These are phyloP conservation scores for Cryptocheilus praepositus DNA, from an alignment of 2,888 invertebrate genomes.

Conservation along the genomic window DNA sequence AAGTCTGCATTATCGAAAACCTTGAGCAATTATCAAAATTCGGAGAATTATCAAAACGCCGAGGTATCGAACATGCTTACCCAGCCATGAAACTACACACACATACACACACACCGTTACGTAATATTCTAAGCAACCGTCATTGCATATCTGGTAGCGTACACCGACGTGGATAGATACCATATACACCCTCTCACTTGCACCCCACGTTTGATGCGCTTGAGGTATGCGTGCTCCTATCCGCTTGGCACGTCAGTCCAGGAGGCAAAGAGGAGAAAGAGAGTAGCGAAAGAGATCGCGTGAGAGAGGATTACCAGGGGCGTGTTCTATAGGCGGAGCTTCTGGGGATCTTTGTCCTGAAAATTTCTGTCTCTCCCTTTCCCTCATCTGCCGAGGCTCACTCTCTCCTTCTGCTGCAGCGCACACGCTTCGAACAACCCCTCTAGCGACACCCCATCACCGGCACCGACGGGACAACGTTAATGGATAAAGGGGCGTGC, in stretches of 20 bases:
- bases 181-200: too few relatives aligned
- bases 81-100: too few relatives aligned
- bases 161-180: too few relatives aligned
- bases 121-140: too few relatives aligned
- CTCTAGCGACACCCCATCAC: conserved; percentile 3
- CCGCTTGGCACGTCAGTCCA: too few relatives aligned
- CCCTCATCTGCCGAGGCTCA: conserved; percentile 8
- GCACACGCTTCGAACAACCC: not conserved
- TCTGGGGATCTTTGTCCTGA: conserved; percentile 12
- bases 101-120: too few relatives aligned
- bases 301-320: conserved; percentile 15
- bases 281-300: conserved; percentile 5
- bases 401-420: not conserved
- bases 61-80: too few relatives aligned
- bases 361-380: conserved; percentile 5
- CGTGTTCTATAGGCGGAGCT: conserved; percentile 31
- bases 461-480: not conserved
- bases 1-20: too few relatives aligned
- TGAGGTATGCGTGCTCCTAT: not conserved
- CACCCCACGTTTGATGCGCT: conserved; percentile 7
- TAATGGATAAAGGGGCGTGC: not conserved
- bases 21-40: too few relatives aligned
- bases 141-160: too few relatives aligned
- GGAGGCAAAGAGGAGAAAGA: not conserved
- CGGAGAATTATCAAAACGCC: too few relatives aligned